Evolutionary conservation across 2,888 invertebrate species (phyloP).

Genomic region (Linnaemya vulpina): DNA sequence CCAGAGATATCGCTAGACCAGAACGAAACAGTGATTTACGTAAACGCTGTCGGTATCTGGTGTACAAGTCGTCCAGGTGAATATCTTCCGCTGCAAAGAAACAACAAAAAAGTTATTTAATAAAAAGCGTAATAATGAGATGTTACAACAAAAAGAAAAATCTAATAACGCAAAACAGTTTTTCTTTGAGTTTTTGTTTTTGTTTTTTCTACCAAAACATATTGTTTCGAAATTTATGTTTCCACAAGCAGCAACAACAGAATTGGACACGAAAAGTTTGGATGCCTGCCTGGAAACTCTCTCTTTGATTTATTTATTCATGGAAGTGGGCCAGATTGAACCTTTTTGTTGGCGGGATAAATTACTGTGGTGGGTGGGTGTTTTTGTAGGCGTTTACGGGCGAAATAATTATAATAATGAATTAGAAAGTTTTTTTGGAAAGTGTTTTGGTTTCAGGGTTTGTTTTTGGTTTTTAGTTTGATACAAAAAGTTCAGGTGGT

Average conservation of each 20-base stretch:
- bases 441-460: not conserved
- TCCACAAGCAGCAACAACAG: constrained; percentile 1
- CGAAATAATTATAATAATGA: not conserved
- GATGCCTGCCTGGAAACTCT: not conserved
- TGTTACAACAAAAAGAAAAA: not conserved
- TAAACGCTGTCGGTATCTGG: constrained; percentile 83
- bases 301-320: not conserved
- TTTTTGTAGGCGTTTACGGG: not conserved
- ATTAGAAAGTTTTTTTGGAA: not conserved
- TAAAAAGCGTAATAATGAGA: constrained; percentile 7
- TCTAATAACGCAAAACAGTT: constrained; percentile 9
- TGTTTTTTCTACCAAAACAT: not conserved
- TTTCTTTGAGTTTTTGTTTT: not conserved
- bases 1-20: constrained; percentile 81
- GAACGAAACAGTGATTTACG: constrained; percentile 83
- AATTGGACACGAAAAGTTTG: constrained; percentile 6
- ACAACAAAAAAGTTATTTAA: constrained; percentile 30
- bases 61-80: constrained; percentile 83
- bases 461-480: not conserved
- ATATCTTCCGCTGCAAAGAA: constrained; percentile 81
- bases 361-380: not conserved
- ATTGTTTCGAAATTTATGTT: constrained; percentile 8
- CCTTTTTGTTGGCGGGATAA: not conserved
- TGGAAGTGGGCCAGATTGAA: constrained; percentile 3
- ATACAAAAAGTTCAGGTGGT: not conserved